Evolutionary conservation across 2,888 invertebrate species (phyloP).

Genomic region (Cancer borealis): DNA sequence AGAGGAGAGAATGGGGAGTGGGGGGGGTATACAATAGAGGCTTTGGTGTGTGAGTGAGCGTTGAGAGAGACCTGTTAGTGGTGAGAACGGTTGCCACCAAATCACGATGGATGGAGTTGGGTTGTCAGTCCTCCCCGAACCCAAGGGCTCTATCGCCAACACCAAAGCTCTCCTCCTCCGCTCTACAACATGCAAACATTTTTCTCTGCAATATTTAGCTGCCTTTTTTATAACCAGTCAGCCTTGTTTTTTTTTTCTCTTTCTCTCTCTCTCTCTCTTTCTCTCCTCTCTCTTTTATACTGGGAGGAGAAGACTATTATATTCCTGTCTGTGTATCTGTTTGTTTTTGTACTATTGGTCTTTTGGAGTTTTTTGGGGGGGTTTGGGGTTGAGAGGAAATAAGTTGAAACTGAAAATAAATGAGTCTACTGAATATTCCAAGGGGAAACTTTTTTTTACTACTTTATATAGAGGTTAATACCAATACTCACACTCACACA

Average conservation of each 20-base stretch:
- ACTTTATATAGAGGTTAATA: too few relatives aligned
- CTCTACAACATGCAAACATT: slow-evolving; percentile 11
- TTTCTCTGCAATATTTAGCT: neutral
- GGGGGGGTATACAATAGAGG: neutral
- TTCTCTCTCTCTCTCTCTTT: neutral
- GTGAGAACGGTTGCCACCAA: neutral
- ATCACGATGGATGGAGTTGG: slow-evolving; percentile 29
- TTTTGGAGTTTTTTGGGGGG: neutral
- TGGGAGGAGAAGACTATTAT: neutral
- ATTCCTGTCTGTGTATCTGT: neutral
- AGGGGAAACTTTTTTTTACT: neutral
- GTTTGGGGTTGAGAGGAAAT: neutral
- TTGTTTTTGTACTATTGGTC: neutral
- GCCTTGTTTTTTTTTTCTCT: neutral
- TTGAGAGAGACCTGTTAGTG: slow-evolving; percentile 21
- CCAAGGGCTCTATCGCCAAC: neutral
- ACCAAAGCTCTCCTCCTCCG: neutral
- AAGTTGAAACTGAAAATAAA: neutral
- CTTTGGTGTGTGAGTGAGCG: slow-evolving; percentile 32
- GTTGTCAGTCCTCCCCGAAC: neutral
- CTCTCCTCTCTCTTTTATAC: neutral
- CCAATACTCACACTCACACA: neutral
- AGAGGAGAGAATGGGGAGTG: neutral
- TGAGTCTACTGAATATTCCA: neutral
- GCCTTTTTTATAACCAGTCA: neutral